Base-by-base conservation (phyloP, 2,888 invertebrate genomes). In the Tenthredo scrophulariae region DNA sequence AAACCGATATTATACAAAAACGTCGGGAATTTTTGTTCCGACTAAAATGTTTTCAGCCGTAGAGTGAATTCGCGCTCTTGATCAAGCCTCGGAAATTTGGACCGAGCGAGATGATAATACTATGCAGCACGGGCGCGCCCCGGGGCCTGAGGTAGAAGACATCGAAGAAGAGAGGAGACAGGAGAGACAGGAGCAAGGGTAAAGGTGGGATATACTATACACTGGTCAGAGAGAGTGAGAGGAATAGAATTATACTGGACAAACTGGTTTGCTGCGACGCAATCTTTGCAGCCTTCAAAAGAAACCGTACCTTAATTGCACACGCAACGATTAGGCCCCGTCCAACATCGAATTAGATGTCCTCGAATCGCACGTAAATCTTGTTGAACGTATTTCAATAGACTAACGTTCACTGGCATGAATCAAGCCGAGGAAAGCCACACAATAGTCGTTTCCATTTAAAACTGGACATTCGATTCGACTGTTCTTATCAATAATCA, bases 121-220 rank as follows among this genome's bases (percentile, higher is more conserved):
- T 80, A 80, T 80, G 80, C 80, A 80, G 80, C 80, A 80, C 80
- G 80, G 80, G 80, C 80, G 80, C 80, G 80, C 80, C 80, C 80
- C 37, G 22, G 80, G 80, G 58, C 80, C 18, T n/a, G 54, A 29
- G 77, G 54, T 62, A 37, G 22, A 33, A 58, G n/a, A 62, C 40
- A 62, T 40, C 18, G 80, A 62, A 29, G 50, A 18, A 54, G 77
- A 46, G 77, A 46, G 22, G 77, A 46, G 46, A 50, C 75, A 50
- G 50, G 26, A 77, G 75, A 33, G 54, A 54, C 77, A 54, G 77
- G 77, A 54, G 54, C 77, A 26, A 18, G 13, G 26, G 40, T 18
- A 43, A 22, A 43, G 33, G 29, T 10, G 37, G 33, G n/a, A 70
- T n/a, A 33, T 13, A 26, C 33, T 26, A 13, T 29, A 67, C 26